Base-by-base conservation (phyloP, 2,888 invertebrate genomes). In the Molanna angustata region DNA sequence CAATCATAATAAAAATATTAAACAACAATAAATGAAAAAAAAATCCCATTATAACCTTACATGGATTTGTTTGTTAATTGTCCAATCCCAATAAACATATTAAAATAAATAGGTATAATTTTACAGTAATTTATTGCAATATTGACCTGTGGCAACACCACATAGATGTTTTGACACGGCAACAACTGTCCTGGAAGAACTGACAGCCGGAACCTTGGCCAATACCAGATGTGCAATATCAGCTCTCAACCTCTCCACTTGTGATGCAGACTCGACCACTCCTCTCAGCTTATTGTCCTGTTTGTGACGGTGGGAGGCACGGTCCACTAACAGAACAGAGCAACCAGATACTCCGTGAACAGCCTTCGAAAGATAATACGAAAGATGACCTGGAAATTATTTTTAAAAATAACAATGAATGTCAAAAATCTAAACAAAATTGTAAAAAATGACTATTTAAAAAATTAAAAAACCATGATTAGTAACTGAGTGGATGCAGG, bases 101-200 rank as follows among this genome's bases (percentile, higher is more conserved):
- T 27, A 7, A 27, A 27, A 27, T 27, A 7, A 27, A 4, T 27
- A 27, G 27, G 27, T 11, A 27, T 7, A 27, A 11, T 27, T 27
- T 7, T 27, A 7, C 6, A 6, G 13, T 13, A 35, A 35, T 11
- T 11, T 13, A 35, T 27, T 7, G 4, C 27, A 27, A 13, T 11
- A 9, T 39, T 48, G 65, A 88, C 88, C 90, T 48, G 93, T 94
- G 31, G 94, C 94, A 20, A 80, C 84, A 0, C 94, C 94, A 70
- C 94, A 94, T 33, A 94, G 78, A 69, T 94, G 94, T 70, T 94
- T 95, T 1, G 93, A 89, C 17, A 91, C 72, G 0, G 85, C 92
- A 20, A 93, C 85, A 39, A 89, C 77, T 27, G 80, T 67, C 4
- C 65, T 62, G 16, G 70, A 72, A 4, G 69, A 64, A 3, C 73